These are phyloP conservation scores for Pipistrellus pygmaeus DNA, from an alignment of 2,797 vertebrate species.

Conservation along the genomic window DNA sequence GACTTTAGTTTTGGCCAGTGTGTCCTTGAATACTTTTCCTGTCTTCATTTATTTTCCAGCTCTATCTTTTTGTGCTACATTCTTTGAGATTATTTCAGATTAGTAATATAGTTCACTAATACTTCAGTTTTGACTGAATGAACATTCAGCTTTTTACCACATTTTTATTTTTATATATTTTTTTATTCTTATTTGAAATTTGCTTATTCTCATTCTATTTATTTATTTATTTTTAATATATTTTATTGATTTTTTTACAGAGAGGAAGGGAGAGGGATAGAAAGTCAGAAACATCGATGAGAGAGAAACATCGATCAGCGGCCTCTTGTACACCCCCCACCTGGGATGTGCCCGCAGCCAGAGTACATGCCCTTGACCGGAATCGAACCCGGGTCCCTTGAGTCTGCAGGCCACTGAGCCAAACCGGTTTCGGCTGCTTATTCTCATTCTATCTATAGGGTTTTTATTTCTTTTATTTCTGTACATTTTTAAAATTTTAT, in stretches of 20 bases:
- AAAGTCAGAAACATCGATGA: too few species aligned
- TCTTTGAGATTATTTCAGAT: constrained; percentile 37
- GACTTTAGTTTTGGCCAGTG: not conserved
- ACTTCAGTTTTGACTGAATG: not conserved
- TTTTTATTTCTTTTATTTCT: constrained; percentile 42
- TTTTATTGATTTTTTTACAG: too few species aligned
- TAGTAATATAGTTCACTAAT: not conserved
- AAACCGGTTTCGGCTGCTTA: not conserved
- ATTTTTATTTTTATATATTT: constrained; percentile 41
- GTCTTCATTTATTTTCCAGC: not conserved
- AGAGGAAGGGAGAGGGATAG: too few species aligned
- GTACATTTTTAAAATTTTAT: not conserved
- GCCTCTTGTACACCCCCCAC: too few species aligned
- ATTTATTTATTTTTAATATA: too few species aligned
- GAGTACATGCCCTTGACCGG: too few species aligned
- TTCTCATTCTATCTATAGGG: not conserved
- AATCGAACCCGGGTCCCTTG: too few species aligned
- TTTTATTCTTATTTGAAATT: constrained; percentile 13
- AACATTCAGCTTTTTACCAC: not conserved
- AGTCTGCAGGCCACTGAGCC: too few species aligned
- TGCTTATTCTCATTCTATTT: not conserved
- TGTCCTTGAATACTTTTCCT: not conserved
- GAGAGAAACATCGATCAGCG: too few species aligned
- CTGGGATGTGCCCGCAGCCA: too few species aligned
- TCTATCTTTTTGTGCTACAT: constrained; percentile 11